Conservation (phyloP, 2,797 vertebrate species). For the Danio jaintianensis region DNA sequence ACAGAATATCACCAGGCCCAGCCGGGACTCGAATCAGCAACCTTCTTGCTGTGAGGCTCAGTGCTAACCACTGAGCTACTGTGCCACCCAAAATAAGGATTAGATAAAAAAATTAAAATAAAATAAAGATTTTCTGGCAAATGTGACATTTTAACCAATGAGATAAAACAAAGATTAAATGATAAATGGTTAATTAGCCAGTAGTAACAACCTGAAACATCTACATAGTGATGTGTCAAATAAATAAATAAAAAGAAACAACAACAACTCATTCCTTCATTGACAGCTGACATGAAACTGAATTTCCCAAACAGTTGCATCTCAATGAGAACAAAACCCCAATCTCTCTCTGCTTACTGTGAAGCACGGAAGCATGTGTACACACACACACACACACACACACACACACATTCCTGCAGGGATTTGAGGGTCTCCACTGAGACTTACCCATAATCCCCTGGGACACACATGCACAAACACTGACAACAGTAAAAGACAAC, state of each 20-base stretch:
- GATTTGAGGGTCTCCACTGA: conserved; percentile 77
- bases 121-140: too few relatives aligned
- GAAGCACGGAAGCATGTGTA: conserved; percentile 54
- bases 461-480: conserved; percentile 49
- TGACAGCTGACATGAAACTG: not conserved
- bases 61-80: too few relatives aligned
- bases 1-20: too few relatives aligned
- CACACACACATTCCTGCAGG: conserved; percentile 74
- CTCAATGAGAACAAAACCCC: not conserved
- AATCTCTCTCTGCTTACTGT: conserved; percentile 1
- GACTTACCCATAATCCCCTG: conserved; percentile 63
- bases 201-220: not conserved
- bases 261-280: too few relatives aligned
- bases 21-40: too few relatives aligned
- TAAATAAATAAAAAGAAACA: too few relatives aligned
- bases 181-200: too few relatives aligned
- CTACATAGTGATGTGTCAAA: not conserved
- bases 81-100: too few relatives aligned
- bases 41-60: too few relatives aligned
- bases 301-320: not conserved
- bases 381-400: too few relatives aligned
- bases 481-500: conserved; percentile 18
- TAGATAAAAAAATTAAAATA: too few relatives aligned
- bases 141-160: not conserved
- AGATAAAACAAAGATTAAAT: too few relatives aligned